Evolutionary conservation across 2,888 invertebrate species (phyloP), one percentile per base, ranked within the genome.

Genomic region (Spilosoma lubricipeda): DNA sequence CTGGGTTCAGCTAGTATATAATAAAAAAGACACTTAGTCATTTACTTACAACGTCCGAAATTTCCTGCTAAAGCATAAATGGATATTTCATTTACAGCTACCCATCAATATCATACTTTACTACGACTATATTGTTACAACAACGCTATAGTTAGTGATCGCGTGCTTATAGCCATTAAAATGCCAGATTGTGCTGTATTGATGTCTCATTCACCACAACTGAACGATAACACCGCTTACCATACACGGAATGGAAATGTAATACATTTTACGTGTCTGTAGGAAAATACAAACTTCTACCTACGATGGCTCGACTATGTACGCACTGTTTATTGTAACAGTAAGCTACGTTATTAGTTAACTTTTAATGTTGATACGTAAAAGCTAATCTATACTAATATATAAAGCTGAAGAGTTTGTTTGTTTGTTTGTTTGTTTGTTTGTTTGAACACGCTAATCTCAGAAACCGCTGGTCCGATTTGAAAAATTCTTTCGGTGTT

Each of bases 141-240:
- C 64, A 71, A 70, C 67, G 70, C 73, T 39, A 74, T 70, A 56
- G 73, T 68, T 73, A 74, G 71, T 27, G 76, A 73, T 87, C 75
- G 88, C 88, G 87, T 88, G 88, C 71, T 30, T 39, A n/a, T 45
- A 39, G 64, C 77, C 85, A 83, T 84, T 87, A 84, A 76, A 80
- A 71, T 77, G 80, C 82, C 73, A 79, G 82, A 80, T 82, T 80
- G 81, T 73, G 67, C 79, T 74, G 78, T 82, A 85, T 83, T 86
- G 87, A 87, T 85, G 86, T 88, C 87, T 87, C 82, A 85, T 84
- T 88, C 82, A 81, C 72, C 69, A 69, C 72, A 42, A 42, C 45
- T 27, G 66, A 33, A 65, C 77, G 75, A 75, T 75, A 75, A 72
- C 71, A 39, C 56, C 70, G 63, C 11, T 69, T 59, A 39, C 72